phyloP scores from a whole-genome alignment of 2,888 invertebrate species.

The Agonum fuliginosum region DNA sequence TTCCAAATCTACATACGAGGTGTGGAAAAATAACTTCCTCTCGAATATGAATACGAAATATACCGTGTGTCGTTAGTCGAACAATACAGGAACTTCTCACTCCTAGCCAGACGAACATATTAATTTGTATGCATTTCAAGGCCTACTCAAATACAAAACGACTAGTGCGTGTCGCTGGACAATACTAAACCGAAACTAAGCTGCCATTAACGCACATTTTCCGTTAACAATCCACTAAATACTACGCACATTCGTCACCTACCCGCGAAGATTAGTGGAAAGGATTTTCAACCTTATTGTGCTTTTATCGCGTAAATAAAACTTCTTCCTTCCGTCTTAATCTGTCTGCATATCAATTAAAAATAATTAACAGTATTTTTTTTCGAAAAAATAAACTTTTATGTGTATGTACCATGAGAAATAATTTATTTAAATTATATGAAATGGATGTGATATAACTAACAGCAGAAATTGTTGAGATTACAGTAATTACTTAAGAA shows the following conservation, averaged over 20 bases:
- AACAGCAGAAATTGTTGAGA: neutral
- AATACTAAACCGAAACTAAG: conserved; percentile 9
- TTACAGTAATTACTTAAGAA: neutral
- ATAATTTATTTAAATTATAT: conserved; percentile 35
- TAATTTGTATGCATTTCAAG: conserved; percentile 53
- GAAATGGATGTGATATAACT: neutral
- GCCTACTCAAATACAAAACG: conserved; percentile 35
- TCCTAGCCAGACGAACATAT: conserved; percentile 27
- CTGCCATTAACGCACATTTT: conserved; percentile 21
- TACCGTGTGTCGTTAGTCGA: conserved; percentile 10
- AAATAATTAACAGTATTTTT: conserved; percentile 37
- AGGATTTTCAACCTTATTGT: conserved; percentile 17
- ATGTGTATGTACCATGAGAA: conserved; percentile 30
- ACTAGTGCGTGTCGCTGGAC: conserved; percentile 23
- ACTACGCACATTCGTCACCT: neutral
- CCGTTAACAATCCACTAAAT: neutral
- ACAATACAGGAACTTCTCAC: conserved; percentile 44
- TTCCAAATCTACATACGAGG: too few species aligned
- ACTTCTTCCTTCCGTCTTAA: conserved; percentile 43
- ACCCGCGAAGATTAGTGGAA: neutral
- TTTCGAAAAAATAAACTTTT: neutral
- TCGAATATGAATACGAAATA: neutral
- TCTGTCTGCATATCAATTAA: conserved; percentile 42
- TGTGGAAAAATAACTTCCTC: too few species aligned
- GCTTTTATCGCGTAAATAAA: conserved; percentile 12